A percentile compares a stretch with the other conserved stretches of the same genome.
Conservation (phyloP, 2,888 invertebrate genomes). For the Masnerella sp. region DNA sequence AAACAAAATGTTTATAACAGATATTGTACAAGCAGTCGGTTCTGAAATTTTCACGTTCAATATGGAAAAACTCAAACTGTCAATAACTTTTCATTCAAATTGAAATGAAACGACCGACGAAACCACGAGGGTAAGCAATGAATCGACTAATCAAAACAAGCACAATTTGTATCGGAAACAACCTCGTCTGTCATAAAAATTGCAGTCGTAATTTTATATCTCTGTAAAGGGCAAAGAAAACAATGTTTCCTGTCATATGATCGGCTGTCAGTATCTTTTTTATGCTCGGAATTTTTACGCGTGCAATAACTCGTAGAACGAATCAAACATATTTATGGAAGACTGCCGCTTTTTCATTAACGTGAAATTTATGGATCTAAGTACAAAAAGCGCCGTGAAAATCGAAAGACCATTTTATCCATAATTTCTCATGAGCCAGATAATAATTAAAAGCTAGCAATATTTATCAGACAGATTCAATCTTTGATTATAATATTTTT, state of each 20-base stretch:
- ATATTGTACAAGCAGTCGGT: too few relatives aligned
- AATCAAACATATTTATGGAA: slow-evolving; percentile 45
- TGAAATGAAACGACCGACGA: not conserved
- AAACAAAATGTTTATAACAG: too few relatives aligned
- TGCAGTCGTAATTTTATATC: slow-evolving; percentile 20
- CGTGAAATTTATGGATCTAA: slow-evolving; percentile 27
- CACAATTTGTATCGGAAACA: slow-evolving; percentile 34
- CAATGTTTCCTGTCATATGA: slow-evolving; percentile 21
- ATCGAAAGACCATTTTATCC: not conserved
- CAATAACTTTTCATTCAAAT: not conserved
- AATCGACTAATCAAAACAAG: slow-evolving; percentile 18
- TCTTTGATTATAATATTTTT: too few relatives aligned
- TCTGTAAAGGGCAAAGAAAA: slow-evolving; percentile 17
- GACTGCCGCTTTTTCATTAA: slow-evolving; percentile 29
- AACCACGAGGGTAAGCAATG: not conserved
- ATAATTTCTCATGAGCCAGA: too few relatives aligned
- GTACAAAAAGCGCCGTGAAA: not conserved
- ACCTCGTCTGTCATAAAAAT: slow-evolving; percentile 26
- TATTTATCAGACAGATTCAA: too few relatives aligned
- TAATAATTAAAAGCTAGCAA: too few relatives aligned
- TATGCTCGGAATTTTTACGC: slow-evolving; percentile 20
- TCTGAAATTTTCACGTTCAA: too few relatives aligned
- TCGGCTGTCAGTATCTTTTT: slow-evolving; percentile 23
- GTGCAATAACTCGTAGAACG: slow-evolving; percentile 21
- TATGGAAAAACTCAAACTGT: not conserved